These are phyloP conservation scores for Onychostruthus taczanowskii DNA, from an alignment of 2,113 vertebrate species.

Conservation along the genomic window DNA sequence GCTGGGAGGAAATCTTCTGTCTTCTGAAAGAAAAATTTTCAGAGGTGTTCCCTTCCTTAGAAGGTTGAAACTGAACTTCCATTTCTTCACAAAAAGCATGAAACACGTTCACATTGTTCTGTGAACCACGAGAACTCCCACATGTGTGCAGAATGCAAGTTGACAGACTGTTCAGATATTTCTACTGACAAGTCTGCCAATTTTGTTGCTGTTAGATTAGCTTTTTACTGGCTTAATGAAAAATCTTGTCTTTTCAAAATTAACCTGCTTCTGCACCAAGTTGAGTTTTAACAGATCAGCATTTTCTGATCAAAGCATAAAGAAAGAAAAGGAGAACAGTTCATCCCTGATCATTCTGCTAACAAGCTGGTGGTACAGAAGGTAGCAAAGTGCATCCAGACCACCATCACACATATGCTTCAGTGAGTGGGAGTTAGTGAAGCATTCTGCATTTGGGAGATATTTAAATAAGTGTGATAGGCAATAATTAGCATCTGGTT, in stretches of 20 bases:
- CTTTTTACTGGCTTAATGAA: background rate
- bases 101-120: background rate
- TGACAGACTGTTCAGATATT: background rate
- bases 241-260: background rate
- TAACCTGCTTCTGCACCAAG: background rate
- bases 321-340: background rate
- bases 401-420: background rate
- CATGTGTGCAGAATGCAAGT: background rate
- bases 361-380: background rate
- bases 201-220: background rate
- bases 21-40: background rate
- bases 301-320: background rate
- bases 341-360: background rate
- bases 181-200: background rate
- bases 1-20: background rate
- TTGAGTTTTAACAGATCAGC: background rate
- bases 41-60: background rate
- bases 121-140: background rate
- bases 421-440: background rate
- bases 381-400: background rate
- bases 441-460: background rate
- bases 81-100: background rate
- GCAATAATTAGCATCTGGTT: background rate
- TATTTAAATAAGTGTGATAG: background rate
- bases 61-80: background rate